Percentiles rank a stretch among this genome's conserved stretches.
Conservation (phyloP, 2,797 vertebrate genomes). For the Telmatherina bonti region DNA sequence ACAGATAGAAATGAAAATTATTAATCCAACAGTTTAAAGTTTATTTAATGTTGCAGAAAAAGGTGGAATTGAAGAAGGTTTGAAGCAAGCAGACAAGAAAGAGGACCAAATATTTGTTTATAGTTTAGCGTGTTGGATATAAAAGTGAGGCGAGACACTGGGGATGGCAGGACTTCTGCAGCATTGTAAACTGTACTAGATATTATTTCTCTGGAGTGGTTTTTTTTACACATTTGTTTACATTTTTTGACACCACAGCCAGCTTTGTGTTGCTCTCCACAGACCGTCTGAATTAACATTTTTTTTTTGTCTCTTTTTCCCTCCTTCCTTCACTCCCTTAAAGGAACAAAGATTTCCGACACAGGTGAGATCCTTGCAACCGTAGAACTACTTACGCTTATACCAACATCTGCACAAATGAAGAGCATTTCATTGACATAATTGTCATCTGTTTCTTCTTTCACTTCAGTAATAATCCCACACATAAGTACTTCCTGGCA, state of each 20-base stretch:
- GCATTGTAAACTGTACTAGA: slow-evolving; percentile 44
- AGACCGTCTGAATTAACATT: slow-evolving; percentile 73
- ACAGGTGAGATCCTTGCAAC: slow-evolving; percentile 89
- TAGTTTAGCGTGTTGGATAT: slow-evolving; percentile 35
- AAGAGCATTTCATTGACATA: not conserved
- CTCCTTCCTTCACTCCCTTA: slow-evolving; percentile 44
- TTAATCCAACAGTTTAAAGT: slow-evolving; percentile 13
- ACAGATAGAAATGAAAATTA: slow-evolving; percentile 1
- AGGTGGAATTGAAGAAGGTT: slow-evolving; percentile 4
- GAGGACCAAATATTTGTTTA: slow-evolving; percentile 25
- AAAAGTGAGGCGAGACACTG: slow-evolving; percentile 45
- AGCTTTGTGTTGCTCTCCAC: slow-evolving; percentile 49
- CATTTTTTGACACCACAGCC: slow-evolving; percentile 63
- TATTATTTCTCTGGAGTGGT: slow-evolving; percentile 61
- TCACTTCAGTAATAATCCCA: slow-evolving; percentile 92
- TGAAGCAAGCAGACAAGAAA: not conserved
- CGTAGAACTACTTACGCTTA: slow-evolving; percentile 5
- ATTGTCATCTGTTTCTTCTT: not conserved
- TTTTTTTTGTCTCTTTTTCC: slow-evolving; percentile 57
- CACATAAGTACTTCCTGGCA: slow-evolving; percentile 98
- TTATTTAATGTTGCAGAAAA: slow-evolving; percentile 16
- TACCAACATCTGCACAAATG: slow-evolving; percentile 8
- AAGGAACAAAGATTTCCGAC: slow-evolving; percentile 99
- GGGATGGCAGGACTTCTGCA: slow-evolving; percentile 33
- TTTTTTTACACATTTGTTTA: slow-evolving; percentile 69